Evolutionary conservation across 2,888 invertebrate genomes (phyloP), one percentile per base, ranked within the genome.

Genomic region (Steinernema scapterisci): DNA sequence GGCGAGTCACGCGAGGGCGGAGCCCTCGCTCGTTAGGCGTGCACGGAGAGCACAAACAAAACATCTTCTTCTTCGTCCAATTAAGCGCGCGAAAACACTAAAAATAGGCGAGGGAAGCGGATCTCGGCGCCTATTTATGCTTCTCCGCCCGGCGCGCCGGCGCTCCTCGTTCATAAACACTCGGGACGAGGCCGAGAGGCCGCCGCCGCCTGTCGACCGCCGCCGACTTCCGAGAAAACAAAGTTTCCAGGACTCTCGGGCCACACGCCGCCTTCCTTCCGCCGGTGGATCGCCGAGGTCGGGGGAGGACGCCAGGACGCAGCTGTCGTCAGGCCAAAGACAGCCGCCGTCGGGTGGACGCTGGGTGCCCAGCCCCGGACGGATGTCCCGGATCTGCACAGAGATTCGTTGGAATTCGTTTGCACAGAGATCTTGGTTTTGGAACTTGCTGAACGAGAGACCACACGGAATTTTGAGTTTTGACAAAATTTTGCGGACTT

Each of bases 141-240:
- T 19, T 6, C 6, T 51, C n/a, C n/a, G n/a, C n/a, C n/a, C n/a
- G n/a, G 11, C n/a, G 52, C 21, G 19, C 52, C 52, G 63, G 21
- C 19, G n/a, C n/a, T n/a, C n/a, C n/a, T n/a, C 21, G 54, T 54
- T 25, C 21, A 23, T 23, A 54, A 54, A 54, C 21, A 19, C 48
- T 16, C n/a, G 13, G 54, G 54, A 25, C 48, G 48, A 48, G 48
- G n/a, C n/a, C 48, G 54, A 54, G 54, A 54, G 23, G 23, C 25
- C 31, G 19, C 23, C 21, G 25, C 11, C 54, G 63, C 63, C 63
- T 63, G 63, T 63, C 63, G 31, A 38, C 38, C 38, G 38, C n/a
- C 48, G 63, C 7, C 63, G 54, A 63, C 63, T 63, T 63, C 63
- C 63, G 63, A 63, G 63, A 63, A 63, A 63, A 63, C 63, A 63